These are phyloP conservation scores for Ophiodon elongatus DNA, from an alignment of 2,113 vertebrate species.

Conservation along the genomic window DNA sequence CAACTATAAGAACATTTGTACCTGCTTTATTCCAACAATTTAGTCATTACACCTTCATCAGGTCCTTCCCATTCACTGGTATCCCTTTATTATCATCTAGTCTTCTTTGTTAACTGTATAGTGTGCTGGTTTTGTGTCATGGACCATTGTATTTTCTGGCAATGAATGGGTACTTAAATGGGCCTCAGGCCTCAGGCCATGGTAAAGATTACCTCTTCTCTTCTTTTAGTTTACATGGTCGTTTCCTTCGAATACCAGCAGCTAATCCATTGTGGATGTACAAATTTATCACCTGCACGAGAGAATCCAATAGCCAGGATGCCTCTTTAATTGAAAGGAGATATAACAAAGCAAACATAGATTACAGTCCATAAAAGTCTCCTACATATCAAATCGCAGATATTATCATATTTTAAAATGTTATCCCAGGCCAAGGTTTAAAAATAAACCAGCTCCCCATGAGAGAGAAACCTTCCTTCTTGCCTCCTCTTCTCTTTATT, in stretches of 20 bases:
- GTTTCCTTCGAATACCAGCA: background rate
- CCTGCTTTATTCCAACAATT: background rate
- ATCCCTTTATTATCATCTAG: background rate
- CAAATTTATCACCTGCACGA: background rate
- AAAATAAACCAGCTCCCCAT: conserved; percentile 46
- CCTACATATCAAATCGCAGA: conserved; percentile 16
- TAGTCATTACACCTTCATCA: background rate
- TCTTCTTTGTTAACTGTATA: background rate
- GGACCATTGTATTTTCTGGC: background rate
- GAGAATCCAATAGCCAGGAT: background rate
- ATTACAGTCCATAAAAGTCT: background rate
- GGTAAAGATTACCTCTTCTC: background rate
- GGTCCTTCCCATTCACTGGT: background rate
- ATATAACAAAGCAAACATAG: background rate
- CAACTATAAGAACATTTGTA: background rate
- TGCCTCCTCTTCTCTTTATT: conserved; percentile 30
- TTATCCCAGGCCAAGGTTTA: conserved; percentile 30
- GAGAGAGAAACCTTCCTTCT: conserved; percentile 33
- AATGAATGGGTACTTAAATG: background rate
- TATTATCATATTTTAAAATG: conserved; percentile 24
- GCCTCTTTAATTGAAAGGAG: background rate
- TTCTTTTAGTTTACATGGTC: background rate
- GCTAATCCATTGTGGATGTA: background rate
- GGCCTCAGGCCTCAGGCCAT: background rate
- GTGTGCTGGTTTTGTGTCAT: background rate